Evolutionary conservation across 2,113 vertebrate genomes (phyloP).

Genomic region (Lipophrys pholis): DNA sequence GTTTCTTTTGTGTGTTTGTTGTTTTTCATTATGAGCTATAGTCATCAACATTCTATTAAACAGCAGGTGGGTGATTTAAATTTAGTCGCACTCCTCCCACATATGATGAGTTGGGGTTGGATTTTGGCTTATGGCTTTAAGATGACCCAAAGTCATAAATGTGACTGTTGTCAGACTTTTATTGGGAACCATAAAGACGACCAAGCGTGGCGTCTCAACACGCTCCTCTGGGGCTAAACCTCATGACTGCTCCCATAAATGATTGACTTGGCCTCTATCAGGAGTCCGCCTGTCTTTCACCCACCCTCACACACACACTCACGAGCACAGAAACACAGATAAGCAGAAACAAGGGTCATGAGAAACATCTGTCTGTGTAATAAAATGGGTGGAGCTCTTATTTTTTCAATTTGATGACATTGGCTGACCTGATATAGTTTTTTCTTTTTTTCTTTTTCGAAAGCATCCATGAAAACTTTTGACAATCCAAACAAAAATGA

Average conservation of each 20-base stretch:
- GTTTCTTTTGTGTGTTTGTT: neutral
- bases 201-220: constrained; percentile 64
- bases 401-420: constrained; percentile 55
- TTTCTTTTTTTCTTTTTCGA: neutral
- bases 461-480: neutral
- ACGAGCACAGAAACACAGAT: constrained; percentile 39
- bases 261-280: constrained; percentile 80
- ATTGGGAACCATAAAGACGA: constrained; percentile 77
- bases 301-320: constrained; percentile 30
- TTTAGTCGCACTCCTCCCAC: constrained; percentile 17
- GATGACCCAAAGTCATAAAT: constrained; percentile 73
- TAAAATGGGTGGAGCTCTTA: constrained; percentile 55
- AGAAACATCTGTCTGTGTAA: constrained; percentile 65
- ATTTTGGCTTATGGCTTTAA: constrained; percentile 37
- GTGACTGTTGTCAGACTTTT: constrained; percentile 71
- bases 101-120: constrained; percentile 8
- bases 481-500: neutral
- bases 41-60: neutral
- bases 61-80: neutral
- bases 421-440: constrained; percentile 3
- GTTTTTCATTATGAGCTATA: no score
- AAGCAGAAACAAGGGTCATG: constrained; percentile 71
- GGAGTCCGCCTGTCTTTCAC: constrained; percentile 36
- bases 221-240: constrained; percentile 53
- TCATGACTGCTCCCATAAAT: constrained; percentile 75